Base-by-base conservation (phyloP, 2,888 invertebrate species). In the Drosophila neutralis region DNA sequence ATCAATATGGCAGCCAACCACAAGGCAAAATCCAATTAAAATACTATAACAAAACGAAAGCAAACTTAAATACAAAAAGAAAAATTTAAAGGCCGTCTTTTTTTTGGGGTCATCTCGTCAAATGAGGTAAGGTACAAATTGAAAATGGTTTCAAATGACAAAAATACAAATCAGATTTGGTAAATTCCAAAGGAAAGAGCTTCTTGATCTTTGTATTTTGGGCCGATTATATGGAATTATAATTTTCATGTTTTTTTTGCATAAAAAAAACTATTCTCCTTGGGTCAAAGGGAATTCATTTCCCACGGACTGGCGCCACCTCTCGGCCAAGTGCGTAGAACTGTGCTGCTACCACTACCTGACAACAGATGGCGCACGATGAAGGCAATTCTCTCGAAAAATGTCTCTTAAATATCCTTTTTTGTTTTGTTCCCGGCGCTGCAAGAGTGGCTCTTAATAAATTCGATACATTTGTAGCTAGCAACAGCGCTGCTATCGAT, bases 41-140 rank as follows among this genome's bases (percentile, higher is more conserved):
- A 73, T 80, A 71, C 73, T 76, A 81, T 69, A 75, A 72, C 71
- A 72, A 69, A 69, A 66, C 58, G 52, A 71, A 58, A 58, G 53
- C 54, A 54, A 73, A 73, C 63, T 61, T 73, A 79, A 67, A 79
- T 73, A 71, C 62, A 77, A 57, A 27, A 51, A 29, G 29, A 10
- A 36, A 66, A 63, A 68, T 58, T 7, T 24, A 42, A 73, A 59
- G 10, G n/a, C 60, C 65, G n/a, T 21, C 57, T 78, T 79, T 79
- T 61, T 54, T 52, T 35, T 27, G 54, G 64, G 45, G 3, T 49
- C 2, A 13, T 15, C 24, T 8, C 21, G 33, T 15, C 1, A 15
- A 45, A 15, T 4, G 15, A 45, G 45, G 15, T 45, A 45, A 45
- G 45, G 7, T 24, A 4, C 24, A 13, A 15, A 15, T 45, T 8